phyloP scores from a whole-genome alignment of 2,797 vertebrate genomes.

The Dallia pectoralis region DNA sequence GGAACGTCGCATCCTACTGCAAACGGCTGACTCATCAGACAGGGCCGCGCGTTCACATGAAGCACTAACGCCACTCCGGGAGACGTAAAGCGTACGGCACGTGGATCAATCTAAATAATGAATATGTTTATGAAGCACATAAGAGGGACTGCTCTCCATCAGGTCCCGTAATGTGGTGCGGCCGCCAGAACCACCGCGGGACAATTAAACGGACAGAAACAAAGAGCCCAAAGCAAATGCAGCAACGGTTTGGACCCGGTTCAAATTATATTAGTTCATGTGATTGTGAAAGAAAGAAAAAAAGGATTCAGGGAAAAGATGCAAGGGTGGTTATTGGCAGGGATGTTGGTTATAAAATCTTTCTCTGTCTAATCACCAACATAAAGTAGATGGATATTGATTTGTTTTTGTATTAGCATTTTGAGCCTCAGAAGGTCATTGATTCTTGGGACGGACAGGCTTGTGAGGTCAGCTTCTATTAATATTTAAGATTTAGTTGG shows the following conservation, averaged over 20 bases:
- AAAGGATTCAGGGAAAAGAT: constrained; percentile 8
- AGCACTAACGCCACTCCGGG: constrained; percentile 26
- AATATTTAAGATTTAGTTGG: constrained; percentile 42
- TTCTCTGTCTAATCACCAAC: constrained; percentile 50
- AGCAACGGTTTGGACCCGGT: constrained; percentile 13
- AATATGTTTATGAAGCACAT: constrained; percentile 51
- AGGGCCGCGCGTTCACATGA: not conserved
- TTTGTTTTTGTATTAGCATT: constrained; percentile 57
- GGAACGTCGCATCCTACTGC: not conserved
- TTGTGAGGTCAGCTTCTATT: constrained; percentile 51
- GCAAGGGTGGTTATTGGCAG: constrained; percentile 42
- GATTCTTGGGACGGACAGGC: constrained; percentile 36
- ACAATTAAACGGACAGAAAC: constrained; percentile 37
- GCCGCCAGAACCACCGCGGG: constrained; percentile 6
- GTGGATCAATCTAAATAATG: constrained; percentile 55
- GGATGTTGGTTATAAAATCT: constrained; percentile 39
- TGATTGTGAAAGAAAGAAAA: constrained; percentile 2
- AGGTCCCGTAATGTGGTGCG: constrained; percentile 13
- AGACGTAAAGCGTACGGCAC: constrained; percentile 24
- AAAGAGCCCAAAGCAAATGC: constrained; percentile 28
- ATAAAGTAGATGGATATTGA: constrained; percentile 63
- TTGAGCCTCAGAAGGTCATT: constrained; percentile 50
- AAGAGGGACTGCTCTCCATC: constrained; percentile 17
- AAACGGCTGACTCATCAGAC: not conserved
- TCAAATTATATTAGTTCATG: constrained; percentile 37